Conservation (phyloP, 1,140 invertebrate species). For the Plectrocnemia conspersa region DNA sequence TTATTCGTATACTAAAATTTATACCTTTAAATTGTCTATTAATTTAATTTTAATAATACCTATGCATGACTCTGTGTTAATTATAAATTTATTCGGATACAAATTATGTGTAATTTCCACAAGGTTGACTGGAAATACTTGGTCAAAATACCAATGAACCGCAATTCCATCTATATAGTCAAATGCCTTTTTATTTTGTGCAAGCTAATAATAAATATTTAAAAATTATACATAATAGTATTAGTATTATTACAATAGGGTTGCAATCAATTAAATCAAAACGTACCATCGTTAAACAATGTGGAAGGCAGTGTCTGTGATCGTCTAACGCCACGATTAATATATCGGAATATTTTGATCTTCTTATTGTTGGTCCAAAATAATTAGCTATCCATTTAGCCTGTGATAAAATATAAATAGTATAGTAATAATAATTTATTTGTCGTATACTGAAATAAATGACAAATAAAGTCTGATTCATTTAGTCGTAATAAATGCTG, state of each 20-base stretch:
- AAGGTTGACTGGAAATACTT: slow-evolving; percentile 44
- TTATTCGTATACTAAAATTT: background rate
- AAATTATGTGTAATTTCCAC: slow-evolving; percentile 53
- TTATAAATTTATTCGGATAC: slow-evolving; percentile 65
- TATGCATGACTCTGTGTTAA: slow-evolving; percentile 69
- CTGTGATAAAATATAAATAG: slow-evolving; percentile 40
- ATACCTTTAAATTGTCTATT: background rate
- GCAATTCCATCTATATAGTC: slow-evolving; percentile 66
- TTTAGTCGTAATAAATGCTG: too few relatives aligned
- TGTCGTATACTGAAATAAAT: too few relatives aligned
- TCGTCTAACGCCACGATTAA: slow-evolving; percentile 67
- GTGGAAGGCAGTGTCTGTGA: slow-evolving; percentile 57
- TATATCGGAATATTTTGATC: slow-evolving; percentile 52
- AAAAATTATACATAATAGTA: too few relatives aligned
- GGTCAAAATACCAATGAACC: slow-evolving; percentile 68
- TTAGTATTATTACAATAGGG: too few relatives aligned
- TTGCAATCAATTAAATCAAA: too few relatives aligned
- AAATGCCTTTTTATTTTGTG: slow-evolving; percentile 43
- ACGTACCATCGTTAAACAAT: too few relatives aligned
- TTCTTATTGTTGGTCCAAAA: slow-evolving; percentile 60
- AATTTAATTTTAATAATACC: slow-evolving; percentile 20
- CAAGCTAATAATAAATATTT: too few relatives aligned
- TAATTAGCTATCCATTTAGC: slow-evolving; percentile 62
- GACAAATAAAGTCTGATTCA: too few relatives aligned
- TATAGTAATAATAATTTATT: too few relatives aligned